Base-by-base conservation (phyloP, 1,140 invertebrate species). In the Neoseiulus cucumeris region DNA sequence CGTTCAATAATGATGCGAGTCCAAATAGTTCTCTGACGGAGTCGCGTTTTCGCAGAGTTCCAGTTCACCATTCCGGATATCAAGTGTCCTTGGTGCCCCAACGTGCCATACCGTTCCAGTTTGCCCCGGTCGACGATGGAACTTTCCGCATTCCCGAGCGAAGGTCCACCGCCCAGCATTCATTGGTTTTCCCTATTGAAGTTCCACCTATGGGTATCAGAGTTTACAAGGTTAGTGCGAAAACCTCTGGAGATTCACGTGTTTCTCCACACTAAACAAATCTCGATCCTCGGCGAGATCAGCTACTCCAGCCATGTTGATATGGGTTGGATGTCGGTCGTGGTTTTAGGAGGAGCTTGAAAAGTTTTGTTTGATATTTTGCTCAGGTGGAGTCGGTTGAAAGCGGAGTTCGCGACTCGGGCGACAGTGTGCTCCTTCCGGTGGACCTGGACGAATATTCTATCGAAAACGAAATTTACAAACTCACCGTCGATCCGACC, bases 1-100 rank as follows among this genome's bases (percentile, higher is more conserved):
- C n/a, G n/a, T n/a, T n/a, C n/a, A n/a, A n/a, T n/a, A n/a, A n/a
- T n/a, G n/a, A n/a, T n/a, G n/a, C n/a, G n/a, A n/a, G n/a, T n/a
- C n/a, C n/a, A n/a, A n/a, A n/a, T n/a, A n/a, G n/a, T n/a, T n/a
- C n/a, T n/a, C n/a, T n/a, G n/a, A n/a, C 4, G 33, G 33, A 39
- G 33, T 9, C 9, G 64, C 28, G 65, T 44, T 66, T 45, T 18
- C 22, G 67, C 68, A 70, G 65, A 45, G 18, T 69, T 7, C 29
- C 28, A 12, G 59, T 68, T 17, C 51, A 51, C 20, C 59, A 67
- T 42, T 67, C 64, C 30, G 30, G 64, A 41, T 59, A 59, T 20
- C 51, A 59, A 25, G 51, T 59, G 14, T 5, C 33, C 25, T 25
- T 29, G 22, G 25, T 18, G 9, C 51, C 51, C 9, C 17, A 14